Percentiles rank a stretch among this genome's conserved stretches.
These are phyloP conservation scores for Dynastes hyllus DNA, from an alignment of 2,888 invertebrate genomes.

Conservation along the genomic window DNA sequence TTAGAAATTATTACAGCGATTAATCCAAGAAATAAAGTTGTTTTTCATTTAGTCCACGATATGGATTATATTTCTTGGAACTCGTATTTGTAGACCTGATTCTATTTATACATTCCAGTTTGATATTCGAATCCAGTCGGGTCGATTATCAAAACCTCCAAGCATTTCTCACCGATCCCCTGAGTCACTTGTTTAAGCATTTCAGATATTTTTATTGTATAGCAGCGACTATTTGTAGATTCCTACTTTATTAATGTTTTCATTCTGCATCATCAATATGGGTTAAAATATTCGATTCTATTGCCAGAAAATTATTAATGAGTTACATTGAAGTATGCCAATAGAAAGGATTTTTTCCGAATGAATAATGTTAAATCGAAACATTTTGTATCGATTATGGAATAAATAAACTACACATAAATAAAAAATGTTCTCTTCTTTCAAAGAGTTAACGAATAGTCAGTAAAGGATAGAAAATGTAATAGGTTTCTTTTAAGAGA, in stretches of 20 bases:
- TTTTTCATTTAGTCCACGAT: neutral
- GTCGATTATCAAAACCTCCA: constrained; percentile 18
- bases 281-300: constrained; percentile 13
- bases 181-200: constrained; percentile 21
- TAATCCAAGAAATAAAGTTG: neutral
- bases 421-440: too few species aligned
- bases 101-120: constrained; percentile 24
- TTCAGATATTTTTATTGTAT: constrained; percentile 29
- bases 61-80: constrained; percentile 13
- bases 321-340: neutral
- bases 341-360: constrained; percentile 3
- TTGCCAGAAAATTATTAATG: constrained; percentile 10
- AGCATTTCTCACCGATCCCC: neutral
- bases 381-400: neutral
- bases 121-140: constrained; percentile 16
- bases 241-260: constrained; percentile 13
- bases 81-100: neutral
- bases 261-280: neutral
- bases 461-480: too few species aligned
- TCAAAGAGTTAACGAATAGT: too few species aligned
- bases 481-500: too few species aligned
- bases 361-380: neutral
- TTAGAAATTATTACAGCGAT: too few species aligned
- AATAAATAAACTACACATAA: too few species aligned
- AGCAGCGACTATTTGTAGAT: constrained; percentile 6